Base-by-base conservation (phyloP, 1,140 invertebrate species). In the Notospermus geniculatus region DNA sequence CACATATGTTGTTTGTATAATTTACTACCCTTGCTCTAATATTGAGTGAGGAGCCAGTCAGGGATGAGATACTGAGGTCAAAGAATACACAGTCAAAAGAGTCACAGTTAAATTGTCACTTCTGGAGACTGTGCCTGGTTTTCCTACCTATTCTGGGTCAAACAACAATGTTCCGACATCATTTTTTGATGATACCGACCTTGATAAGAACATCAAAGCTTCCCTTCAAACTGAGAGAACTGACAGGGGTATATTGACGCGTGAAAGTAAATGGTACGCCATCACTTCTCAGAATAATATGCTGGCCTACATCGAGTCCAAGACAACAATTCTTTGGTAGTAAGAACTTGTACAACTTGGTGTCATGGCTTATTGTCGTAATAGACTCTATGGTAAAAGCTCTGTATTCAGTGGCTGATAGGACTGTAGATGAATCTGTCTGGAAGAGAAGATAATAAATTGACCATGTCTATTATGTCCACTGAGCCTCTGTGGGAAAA, bases 161-260 rank as follows among this genome's bases (percentile, higher is more conserved):
- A n/a, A n/a, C n/a, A n/a, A n/a, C n/a, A n/a, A n/a, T n/a, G n/a
- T n/a, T n/a, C n/a, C n/a, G n/a, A n/a, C n/a, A n/a, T n/a, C n/a
- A 7, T 17, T 2, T 13, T 17, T 17, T 15, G 11, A 50, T 45
- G 4, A 54, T 23, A 52, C 54, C 63, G 41, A 78, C 74, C 80
- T 88, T 89, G 2, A 89, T 82, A 13, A 89, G 57, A 19, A 89
- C 76, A 59, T 84, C 83, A 84, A 89, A 89, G 65, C 80, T 72
- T 22, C 76, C 81, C 36, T 71, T 61, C 67, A 70, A 69, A 64
- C 68, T 69, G 53, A 83, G 70, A 59, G 78, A 71, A 61, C 83
- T 83, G 43, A 89, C 76, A 17, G 88, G 87, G 32, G 88, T 89
- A 68, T 89, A 90, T 29, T 87, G 85, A 65, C 86, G 77, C 30